Evolutionary conservation across 2,113 vertebrate genomes (phyloP), one percentile per base, ranked within the genome.

Genomic region (Nothoprocta pentlandii): DNA sequence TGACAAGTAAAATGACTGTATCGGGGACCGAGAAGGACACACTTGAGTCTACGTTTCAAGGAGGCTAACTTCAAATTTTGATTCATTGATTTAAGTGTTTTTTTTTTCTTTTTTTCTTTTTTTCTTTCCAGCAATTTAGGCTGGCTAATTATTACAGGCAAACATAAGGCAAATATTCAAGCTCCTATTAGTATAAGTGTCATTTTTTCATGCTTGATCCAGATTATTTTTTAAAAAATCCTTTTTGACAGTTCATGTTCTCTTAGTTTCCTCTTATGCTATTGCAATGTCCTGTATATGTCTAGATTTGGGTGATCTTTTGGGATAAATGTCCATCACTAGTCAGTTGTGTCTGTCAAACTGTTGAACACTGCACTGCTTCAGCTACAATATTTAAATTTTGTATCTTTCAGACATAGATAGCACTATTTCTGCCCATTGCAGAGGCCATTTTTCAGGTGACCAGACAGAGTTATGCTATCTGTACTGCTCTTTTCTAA

Each of bases 101-200:
- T 16, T 42, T 49, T 21, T 75, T 28, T 86, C 30, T 42, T 41
- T 21, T 75, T 32, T 42, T 11, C 21, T 5, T 25, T 77, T 86
- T 56, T 39, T 41, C 23, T 75, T 32, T 42, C 12, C 25, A 58
- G 70, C 61, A 59, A 32, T 42, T 93, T 61, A 53, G 25, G 7
- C 28, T 83, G 19, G 69, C 92, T 85, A 87, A 85, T 74, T 83
- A 39, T 36, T 44, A 20, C 44, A n/a, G 19, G 59, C 36, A 62
- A 83, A 80, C 41, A 32, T 90, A 44, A 70, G n/a, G 46, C 44
- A 74, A 21, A 36, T 54, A 32, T 89, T 84, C 41, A 78, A 42
- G 61, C 78, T 91, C 61, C 80, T 84, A 41, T 78, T 91, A 67
- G 54, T 78, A 81, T 67, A 69, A 64, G 46, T 89, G 80, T 53